Evolutionary conservation across 2,113 vertebrate genomes (phyloP).

Genomic region (Pseudopipra pipra): DNA sequence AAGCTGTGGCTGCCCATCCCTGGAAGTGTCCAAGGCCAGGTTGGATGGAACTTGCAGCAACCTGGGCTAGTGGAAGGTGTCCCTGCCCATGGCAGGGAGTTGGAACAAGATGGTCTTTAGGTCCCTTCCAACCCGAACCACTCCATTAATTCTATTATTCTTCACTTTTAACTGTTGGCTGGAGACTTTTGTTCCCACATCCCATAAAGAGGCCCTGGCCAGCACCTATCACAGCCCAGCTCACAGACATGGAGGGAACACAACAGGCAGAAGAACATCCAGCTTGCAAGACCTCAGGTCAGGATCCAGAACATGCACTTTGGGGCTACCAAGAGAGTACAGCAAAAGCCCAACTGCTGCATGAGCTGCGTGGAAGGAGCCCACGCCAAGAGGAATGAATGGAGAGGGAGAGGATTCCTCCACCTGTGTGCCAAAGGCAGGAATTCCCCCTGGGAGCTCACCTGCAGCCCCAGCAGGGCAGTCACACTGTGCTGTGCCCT

Average conservation of each 20-base stretch:
- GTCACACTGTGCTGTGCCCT: background rate
- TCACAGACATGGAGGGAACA: background rate
- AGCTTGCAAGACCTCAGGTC: background rate
- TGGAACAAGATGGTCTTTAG: background rate
- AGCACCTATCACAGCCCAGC: background rate
- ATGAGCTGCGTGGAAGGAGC: background rate
- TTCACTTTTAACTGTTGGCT: background rate
- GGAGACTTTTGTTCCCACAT: accelerated
- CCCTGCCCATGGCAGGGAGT: background rate
- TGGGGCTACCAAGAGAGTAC: background rate
- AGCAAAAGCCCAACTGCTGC: background rate
- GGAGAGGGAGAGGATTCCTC: background rate
- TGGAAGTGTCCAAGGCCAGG: background rate
- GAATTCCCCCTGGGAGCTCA: background rate
- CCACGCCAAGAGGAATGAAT: accelerated
- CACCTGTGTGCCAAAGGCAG: background rate
- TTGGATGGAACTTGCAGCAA: background rate
- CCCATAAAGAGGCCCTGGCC: accelerated
- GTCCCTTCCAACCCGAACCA: background rate
- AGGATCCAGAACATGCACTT: background rate
- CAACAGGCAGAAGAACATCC: background rate
- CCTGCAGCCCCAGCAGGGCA: background rate
- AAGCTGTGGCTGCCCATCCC: background rate
- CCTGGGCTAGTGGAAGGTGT: background rate
- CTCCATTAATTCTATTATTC: background rate